phyloP scores from a whole-genome alignment of 2,113 vertebrate genomes.

The Pachypanchax playfairii region DNA sequence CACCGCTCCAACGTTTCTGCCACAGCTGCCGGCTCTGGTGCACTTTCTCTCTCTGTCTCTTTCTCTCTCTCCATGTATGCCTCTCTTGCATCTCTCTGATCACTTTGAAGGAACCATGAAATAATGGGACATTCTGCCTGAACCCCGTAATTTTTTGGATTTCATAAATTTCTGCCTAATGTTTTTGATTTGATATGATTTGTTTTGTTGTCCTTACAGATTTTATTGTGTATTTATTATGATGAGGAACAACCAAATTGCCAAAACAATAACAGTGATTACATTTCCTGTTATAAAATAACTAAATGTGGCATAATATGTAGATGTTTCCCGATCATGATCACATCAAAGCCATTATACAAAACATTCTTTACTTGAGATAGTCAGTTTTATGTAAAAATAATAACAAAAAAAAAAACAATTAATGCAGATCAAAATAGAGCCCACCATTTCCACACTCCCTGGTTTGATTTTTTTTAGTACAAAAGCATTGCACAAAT shows the following conservation, averaged over 20 bases:
- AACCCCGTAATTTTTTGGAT: neutral
- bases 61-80: neutral
- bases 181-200: neutral
- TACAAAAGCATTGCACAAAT: too few species aligned
- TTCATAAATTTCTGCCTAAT: neutral
- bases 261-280: neutral
- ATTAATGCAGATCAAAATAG: too few species aligned
- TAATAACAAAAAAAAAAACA: too few species aligned
- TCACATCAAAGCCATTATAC: too few species aligned
- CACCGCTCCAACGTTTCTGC: constrained; percentile 22
- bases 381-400: too few species aligned
- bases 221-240: too few species aligned
- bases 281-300: neutral
- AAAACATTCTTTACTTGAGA: too few species aligned
- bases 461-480: too few species aligned
- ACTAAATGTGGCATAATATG: neutral
- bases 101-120: neutral
- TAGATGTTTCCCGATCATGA: too few species aligned
- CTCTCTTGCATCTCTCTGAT: constrained; percentile 17
- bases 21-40: constrained; percentile 29
- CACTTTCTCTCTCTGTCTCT: neutral
- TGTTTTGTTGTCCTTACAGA: neutral
- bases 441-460: too few species aligned
- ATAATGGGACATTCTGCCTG: neutral
- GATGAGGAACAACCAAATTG: neutral